Conservation (phyloP, 2,797 vertebrate species). For the Vespertilio murinus region DNA sequence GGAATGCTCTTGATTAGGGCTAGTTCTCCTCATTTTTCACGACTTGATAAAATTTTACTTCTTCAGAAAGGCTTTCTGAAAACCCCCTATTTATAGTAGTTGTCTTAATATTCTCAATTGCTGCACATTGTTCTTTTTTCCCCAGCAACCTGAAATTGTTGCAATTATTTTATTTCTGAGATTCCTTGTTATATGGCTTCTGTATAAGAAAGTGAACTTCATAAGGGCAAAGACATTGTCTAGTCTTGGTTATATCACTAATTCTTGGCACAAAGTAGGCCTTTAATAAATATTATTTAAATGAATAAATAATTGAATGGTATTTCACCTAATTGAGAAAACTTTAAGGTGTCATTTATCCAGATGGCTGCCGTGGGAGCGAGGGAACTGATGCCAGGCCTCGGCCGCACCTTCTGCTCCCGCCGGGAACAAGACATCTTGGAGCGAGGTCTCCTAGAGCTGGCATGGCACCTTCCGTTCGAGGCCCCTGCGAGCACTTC, state of each 20-base stretch:
- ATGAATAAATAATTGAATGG: background rate
- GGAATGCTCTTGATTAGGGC: background rate
- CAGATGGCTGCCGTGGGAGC: too few species aligned
- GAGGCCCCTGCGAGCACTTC: too few species aligned
- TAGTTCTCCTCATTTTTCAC: background rate
- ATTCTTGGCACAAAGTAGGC: background rate
- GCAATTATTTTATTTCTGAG: constrained; percentile 16
- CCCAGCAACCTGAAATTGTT: background rate
- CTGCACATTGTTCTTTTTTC: background rate
- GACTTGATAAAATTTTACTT: constrained; percentile 2
- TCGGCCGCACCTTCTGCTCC: too few species aligned
- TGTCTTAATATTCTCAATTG: background rate
- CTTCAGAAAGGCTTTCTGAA: background rate
- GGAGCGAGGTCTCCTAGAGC: too few species aligned
- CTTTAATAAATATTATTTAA: constrained; percentile 28
- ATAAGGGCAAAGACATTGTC: background rate
- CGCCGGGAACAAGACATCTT: too few species aligned
- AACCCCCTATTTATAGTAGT: background rate
- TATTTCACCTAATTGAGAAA: background rate
- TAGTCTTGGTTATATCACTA: background rate
- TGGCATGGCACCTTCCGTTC: too few species aligned
- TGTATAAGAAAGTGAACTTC: background rate
- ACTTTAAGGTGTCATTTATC: background rate
- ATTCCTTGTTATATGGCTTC: background rate
- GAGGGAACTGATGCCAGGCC: too few species aligned